Percentiles rank a stretch among this genome's conserved stretches.
phyloP scores from a whole-genome alignment of 2,888 invertebrate species.

The Parnassius mnemosyne region DNA sequence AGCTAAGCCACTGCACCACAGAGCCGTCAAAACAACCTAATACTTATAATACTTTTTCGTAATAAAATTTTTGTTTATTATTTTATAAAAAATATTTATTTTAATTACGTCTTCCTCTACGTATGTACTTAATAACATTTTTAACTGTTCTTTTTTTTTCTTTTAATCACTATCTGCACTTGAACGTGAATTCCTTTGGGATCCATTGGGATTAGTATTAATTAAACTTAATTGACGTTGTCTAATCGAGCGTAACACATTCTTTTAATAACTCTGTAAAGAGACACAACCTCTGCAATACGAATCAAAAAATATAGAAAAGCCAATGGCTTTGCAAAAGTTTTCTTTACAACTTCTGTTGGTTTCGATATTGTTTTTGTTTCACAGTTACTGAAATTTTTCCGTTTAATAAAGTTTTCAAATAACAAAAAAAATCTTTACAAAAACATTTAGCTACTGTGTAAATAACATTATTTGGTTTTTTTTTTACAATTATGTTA shows the following conservation, averaged over 20 bases:
- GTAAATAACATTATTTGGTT: too few relatives aligned
- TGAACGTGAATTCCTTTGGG: conserved; percentile 16
- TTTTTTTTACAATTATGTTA: too few relatives aligned
- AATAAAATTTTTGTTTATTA: too few relatives aligned
- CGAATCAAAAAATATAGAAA: conserved; percentile 3
- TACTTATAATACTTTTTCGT: too few relatives aligned
- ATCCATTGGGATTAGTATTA: conserved; percentile 15
- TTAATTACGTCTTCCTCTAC: too few relatives aligned
- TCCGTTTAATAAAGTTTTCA: too few relatives aligned
- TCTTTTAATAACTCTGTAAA: conserved; percentile 3
- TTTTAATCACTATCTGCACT: conserved; percentile 11
- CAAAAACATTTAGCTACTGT: background rate
- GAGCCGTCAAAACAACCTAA: too few relatives aligned
- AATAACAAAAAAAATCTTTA: too few relatives aligned
- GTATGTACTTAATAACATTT: too few relatives aligned
- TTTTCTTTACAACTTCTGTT: conserved; percentile 7
- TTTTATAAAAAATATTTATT: too few relatives aligned
- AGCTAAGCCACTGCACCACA: too few relatives aligned
- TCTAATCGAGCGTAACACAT: conserved; percentile 16
- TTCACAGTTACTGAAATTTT: background rate
- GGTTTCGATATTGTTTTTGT: conserved; percentile 10
- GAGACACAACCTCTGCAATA: background rate
- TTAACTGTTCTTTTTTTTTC: too few relatives aligned
- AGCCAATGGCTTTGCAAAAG: conserved; percentile 8
- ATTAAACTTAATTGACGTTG: conserved; percentile 23